Conservation (phyloP, 53 echinoderm and acorn worm genomes). For the Patiria pectinifera region DNA sequence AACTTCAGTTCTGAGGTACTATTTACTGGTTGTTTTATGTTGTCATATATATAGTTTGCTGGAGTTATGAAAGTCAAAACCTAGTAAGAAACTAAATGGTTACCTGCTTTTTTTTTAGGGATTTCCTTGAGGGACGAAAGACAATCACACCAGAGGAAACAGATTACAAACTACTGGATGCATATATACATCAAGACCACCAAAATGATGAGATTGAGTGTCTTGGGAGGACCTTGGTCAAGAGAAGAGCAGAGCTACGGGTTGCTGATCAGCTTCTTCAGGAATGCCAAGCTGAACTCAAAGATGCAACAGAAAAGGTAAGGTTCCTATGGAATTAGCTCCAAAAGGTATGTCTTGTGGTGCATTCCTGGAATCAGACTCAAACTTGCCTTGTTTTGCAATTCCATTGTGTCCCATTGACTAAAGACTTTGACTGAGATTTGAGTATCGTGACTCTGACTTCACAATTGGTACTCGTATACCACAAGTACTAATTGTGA, state of each 20-base stretch:
- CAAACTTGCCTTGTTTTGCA: no score
- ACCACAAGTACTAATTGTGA: no score
- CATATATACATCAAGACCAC: constrained; percentile 53
- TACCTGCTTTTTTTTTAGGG: neutral
- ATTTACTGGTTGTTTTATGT: no score
- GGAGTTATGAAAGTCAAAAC: neutral
- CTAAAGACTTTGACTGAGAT: no score
- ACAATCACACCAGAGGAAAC: constrained; percentile 75
- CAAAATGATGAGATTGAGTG: constrained; percentile 81
- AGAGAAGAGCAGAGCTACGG: constrained; percentile 91
- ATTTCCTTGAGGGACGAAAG: constrained; percentile 70
- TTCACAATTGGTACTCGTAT: no score
- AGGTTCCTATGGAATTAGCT: neutral
- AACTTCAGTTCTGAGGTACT: no score
- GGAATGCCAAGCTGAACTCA: constrained; percentile 84
- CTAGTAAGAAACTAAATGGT: neutral
- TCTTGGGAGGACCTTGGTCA: constrained; percentile 82
- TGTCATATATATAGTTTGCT: no score
- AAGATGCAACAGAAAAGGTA: constrained; percentile 84
- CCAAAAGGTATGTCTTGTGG: no score
- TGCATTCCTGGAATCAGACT: no score
- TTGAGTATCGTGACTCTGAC: no score
- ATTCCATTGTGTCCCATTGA: no score
- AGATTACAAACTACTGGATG: constrained; percentile 73
- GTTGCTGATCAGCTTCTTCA: constrained; percentile 86